These are phyloP conservation scores for Formicarius rufipectus DNA, from an alignment of 2,113 vertebrate species.

Conservation along the genomic window DNA sequence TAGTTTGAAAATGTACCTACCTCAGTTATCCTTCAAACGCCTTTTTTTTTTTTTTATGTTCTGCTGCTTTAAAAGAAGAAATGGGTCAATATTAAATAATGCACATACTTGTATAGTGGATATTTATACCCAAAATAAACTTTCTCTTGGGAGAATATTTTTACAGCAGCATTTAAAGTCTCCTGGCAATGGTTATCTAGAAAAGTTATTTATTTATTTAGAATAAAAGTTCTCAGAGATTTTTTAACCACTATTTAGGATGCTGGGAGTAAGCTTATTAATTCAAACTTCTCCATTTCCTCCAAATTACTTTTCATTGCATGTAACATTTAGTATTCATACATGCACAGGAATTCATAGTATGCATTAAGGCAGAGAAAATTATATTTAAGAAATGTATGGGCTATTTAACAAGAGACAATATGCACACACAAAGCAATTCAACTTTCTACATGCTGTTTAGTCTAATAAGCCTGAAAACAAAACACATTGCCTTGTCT, in stretches of 20 bases:
- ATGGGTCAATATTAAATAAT: constrained; percentile 73
- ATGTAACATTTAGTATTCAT: not conserved
- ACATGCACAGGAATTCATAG: not conserved
- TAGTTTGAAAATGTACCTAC: constrained; percentile 60
- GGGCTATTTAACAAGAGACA: not conserved
- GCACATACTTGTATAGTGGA: constrained; percentile 59
- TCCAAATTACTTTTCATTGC: not conserved
- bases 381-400: not conserved
- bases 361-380: not conserved
- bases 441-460: not conserved
- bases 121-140: constrained; percentile 73
- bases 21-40: constrained; percentile 63
- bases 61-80: constrained; percentile 74
- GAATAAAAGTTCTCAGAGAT: constrained; percentile 56
- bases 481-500: constrained; percentile 9
- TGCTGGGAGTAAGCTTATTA: not conserved
- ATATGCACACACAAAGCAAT: not conserved
- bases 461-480: constrained; percentile 42
- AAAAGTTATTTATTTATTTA: constrained; percentile 50
- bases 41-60: constrained; percentile 48
- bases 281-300: not conserved
- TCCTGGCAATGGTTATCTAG: constrained; percentile 39
- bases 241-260: constrained; percentile 55
- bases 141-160: constrained; percentile 70
- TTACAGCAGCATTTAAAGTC: constrained; percentile 63